A percentile compares a stretch with the other conserved stretches of the same genome.
These are phyloP conservation scores for Neosilurus hyrtlii DNA, from an alignment of 2,797 vertebrate species.

Conservation along the genomic window DNA sequence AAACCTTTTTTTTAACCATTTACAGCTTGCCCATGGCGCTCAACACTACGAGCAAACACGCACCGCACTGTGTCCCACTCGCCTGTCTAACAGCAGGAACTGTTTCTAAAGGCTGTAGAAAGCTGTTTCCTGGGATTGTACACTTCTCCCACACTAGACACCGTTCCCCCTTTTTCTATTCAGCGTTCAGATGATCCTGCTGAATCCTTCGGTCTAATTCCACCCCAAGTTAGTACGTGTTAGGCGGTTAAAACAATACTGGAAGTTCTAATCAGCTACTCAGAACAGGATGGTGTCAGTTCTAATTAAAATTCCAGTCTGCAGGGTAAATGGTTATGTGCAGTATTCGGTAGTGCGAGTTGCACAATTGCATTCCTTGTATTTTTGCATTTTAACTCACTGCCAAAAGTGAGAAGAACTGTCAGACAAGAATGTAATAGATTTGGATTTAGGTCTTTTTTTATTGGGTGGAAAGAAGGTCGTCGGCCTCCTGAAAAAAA, in stretches of 20 bases:
- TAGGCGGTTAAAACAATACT: neutral
- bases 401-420: neutral
- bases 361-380: neutral
- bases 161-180: conserved; percentile 52
- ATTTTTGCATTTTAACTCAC: neutral
- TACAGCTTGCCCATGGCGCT: neutral
- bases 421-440: neutral
- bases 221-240: neutral
- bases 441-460: neutral
- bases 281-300: neutral
- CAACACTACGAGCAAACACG: neutral
- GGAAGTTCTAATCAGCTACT: neutral
- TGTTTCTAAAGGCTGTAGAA: neutral
- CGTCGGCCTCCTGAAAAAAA: too few species aligned
- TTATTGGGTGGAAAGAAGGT: conserved; percentile 2
- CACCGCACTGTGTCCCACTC: neutral
- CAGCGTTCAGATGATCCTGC: conserved; percentile 29
- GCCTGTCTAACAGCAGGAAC: neutral
- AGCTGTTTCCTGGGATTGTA: conserved; percentile 52
- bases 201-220: neutral
- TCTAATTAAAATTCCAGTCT: neutral
- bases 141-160: conserved; percentile 35
- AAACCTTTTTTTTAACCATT: neutral
- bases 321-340: neutral
- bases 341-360: neutral